Conservation (phyloP, 2,113 vertebrate species). For the Lepisosteus oculatus region DNA sequence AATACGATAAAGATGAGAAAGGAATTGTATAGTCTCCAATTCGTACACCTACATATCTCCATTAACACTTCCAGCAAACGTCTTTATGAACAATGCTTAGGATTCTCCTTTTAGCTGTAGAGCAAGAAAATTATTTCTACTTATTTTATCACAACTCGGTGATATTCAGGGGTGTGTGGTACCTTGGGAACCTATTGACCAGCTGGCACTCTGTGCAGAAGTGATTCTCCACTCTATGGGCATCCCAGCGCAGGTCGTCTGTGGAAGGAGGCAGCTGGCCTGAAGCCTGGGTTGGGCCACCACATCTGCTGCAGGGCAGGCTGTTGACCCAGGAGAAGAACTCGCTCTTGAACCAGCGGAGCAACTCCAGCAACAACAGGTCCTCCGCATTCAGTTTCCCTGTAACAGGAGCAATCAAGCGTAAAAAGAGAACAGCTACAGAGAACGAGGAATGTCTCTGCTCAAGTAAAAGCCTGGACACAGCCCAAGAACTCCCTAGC, state of each 20-base stretch:
- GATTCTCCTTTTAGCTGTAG: too few species aligned
- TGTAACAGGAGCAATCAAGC: constrained; percentile 35
- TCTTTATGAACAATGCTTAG: too few species aligned
- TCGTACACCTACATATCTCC: too few species aligned
- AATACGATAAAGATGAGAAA: too few species aligned
- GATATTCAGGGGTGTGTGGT: constrained; percentile 5
- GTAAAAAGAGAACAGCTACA: too few species aligned
- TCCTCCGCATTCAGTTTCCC: constrained; percentile 77
- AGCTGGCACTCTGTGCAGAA: constrained; percentile 75
- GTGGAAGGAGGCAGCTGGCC: constrained; percentile 63
- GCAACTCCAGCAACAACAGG: constrained; percentile 84
- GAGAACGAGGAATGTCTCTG: not conserved
- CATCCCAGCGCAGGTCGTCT: constrained; percentile 84
- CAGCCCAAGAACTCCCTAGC: too few species aligned
- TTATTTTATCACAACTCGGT: too few species aligned
- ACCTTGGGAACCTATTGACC: constrained; percentile 91
- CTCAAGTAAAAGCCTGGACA: not conserved
- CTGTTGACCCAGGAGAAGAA: constrained; percentile 92
- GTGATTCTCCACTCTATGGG: constrained; percentile 83
- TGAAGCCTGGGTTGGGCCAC: constrained; percentile 67
- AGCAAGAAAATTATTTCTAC: too few species aligned
- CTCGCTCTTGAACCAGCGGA: constrained; percentile 89
- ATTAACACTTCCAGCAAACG: too few species aligned
- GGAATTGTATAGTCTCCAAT: too few species aligned
- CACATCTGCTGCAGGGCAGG: constrained; percentile 78